A percentile compares a stretch with the other conserved stretches of the same genome.
Evolutionary conservation across 1,140 invertebrate species (phyloP).

Genomic region (Caerostris darwini): DNA sequence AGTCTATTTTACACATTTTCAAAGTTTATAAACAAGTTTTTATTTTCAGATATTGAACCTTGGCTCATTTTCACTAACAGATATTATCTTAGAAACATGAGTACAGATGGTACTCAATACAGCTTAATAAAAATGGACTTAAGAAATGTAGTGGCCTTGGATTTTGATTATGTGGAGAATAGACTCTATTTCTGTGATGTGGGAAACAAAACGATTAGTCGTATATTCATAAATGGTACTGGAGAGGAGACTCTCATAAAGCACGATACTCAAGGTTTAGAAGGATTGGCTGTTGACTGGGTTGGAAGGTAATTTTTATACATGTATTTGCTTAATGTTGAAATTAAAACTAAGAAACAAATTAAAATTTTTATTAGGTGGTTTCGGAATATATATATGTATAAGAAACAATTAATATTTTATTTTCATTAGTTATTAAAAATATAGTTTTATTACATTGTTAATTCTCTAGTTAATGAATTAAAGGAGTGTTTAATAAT

Average conservation of each 20-base stretch:
- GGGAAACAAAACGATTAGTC: conserved; percentile 92
- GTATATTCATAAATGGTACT: conserved; percentile 84
- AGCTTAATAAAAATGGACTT: conserved; percentile 96
- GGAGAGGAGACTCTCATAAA: conserved; percentile 90
- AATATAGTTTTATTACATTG: no score
- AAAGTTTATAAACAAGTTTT: conserved; percentile 23
- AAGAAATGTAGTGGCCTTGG: conserved; percentile 97
- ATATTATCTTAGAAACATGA: conserved; percentile 98
- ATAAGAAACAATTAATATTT: not conserved
- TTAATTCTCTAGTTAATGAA: no score
- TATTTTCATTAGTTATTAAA: not conserved
- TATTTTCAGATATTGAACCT: conserved; percentile 85
- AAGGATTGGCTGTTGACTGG: conserved; percentile 99
- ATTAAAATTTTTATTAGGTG: no score
- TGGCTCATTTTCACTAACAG: conserved; percentile 99
- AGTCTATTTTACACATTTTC: not conserved
- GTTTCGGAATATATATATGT: no score
- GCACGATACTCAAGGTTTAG: conserved; percentile 95
- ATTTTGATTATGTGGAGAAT: conserved; percentile 93
- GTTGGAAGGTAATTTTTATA: conserved; percentile 85
- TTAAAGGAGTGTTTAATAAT: no score
- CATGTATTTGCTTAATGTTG: no score
- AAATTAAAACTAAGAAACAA: no score
- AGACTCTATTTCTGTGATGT: conserved; percentile 97
- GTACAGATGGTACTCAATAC: conserved; percentile 92